Evolutionary conservation across 2,113 vertebrate genomes (phyloP), one percentile per base, ranked within the genome.

Genomic region (Rhagologus leucostigma): DNA sequence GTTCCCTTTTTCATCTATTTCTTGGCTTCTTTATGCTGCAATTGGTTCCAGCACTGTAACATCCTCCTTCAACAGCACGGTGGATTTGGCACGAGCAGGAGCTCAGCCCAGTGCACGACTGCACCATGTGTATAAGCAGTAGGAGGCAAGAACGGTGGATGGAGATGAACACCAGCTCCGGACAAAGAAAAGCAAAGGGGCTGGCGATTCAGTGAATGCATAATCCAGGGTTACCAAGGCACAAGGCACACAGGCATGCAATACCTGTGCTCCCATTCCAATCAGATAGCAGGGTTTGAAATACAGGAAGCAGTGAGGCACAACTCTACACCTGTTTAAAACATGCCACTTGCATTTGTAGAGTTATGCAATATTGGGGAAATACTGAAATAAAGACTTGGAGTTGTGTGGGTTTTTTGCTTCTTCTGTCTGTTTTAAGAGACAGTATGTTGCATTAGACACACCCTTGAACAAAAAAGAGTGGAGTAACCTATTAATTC

Each of bases 1-100:
- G 87, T 93, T 89, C 92, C 71, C 73, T 87, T 93, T 96, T 97
- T 95, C 80, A 79, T 47, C 53, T 37, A 77, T 82, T 94, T 96
- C 81, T 96, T 90, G 93, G 90, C 84, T 92, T 88, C 75, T 91
- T 91, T 62, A 67, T 65, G 62, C 59, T 81, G 49, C 77, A 91
- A 7, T 81, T 79, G 73, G 64, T 89, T 94, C 75, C 93, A 94
- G 91, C 62, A 63, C 68, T 57, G 78, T 44, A 93, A 91, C 86
- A 95, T 88, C 68, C 67, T 94, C 76, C 56, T 95, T 93, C 4
- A 3, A 56, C 33, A 92, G 69, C 68, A 20, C 44, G 56, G 87
- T 90, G 55, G 78, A 69, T 91, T 78, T 84, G 65, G 87, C 13
- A 6, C 30, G 37, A 74, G 68, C 74, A 92, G 55, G 80, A 92